Evolutionary conservation across 2,797 vertebrate genomes (phyloP).

Genomic region (Lemur catta): DNA sequence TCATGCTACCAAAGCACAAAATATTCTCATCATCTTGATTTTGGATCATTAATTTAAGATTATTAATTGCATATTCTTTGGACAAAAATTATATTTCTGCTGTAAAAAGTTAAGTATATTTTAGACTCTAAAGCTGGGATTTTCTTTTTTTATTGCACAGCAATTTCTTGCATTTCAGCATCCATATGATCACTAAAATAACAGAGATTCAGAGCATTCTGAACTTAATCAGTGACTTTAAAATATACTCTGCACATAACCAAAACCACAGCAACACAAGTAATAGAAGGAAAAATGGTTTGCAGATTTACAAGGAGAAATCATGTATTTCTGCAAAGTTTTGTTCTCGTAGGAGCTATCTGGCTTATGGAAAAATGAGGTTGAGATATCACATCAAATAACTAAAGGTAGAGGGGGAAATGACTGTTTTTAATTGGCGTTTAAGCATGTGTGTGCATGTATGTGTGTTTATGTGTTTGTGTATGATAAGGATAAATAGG

Average conservation of each 20-base stretch:
- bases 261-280: slow-evolving; percentile 45
- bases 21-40: slow-evolving; percentile 34
- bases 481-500: not conserved
- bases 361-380: not conserved
- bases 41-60: slow-evolving; percentile 3
- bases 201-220: not conserved
- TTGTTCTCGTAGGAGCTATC: not conserved
- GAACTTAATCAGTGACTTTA: not conserved
- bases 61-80: not conserved
- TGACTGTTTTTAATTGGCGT: not conserved
- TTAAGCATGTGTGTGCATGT: not conserved
- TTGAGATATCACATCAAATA: not conserved
- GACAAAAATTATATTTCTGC: slow-evolving; percentile 24
- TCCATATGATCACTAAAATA: not conserved
- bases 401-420: not conserved
- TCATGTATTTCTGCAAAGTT: not conserved
- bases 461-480: not conserved
- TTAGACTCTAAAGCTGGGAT: slow-evolving; percentile 24
- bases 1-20: slow-evolving; percentile 25
- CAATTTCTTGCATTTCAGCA: not conserved
- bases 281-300: slow-evolving; percentile 54
- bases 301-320: slow-evolving; percentile 56
- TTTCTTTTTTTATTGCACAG: not conserved
- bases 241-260: slow-evolving; percentile 10
- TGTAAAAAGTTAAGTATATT: not conserved